A percentile compares a stretch with the other conserved stretches of the same genome.
Conservation (phyloP, 2,797 vertebrate genomes). For the Phoxinus dragarum region DNA sequence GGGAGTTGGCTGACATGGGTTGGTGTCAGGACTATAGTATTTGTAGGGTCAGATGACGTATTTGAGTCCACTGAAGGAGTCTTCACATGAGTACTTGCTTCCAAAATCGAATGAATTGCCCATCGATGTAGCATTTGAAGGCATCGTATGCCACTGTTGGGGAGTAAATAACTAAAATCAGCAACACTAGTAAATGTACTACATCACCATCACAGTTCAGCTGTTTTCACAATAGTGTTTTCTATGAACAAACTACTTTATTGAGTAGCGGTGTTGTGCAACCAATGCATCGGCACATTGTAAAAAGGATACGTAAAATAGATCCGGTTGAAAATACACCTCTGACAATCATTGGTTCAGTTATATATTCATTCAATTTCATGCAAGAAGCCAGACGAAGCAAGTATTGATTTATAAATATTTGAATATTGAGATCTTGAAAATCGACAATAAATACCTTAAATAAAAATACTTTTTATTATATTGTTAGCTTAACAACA, state of each 20-base stretch:
- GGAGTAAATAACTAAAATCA: not conserved
- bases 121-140: not conserved
- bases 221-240: not conserved
- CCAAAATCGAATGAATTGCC: not conserved
- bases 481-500: not conserved
- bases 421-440: not conserved
- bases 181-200: not conserved
- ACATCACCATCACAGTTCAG: not conserved
- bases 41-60: constrained; percentile 6
- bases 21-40: not conserved
- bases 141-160: not conserved
- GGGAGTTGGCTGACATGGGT: constrained; percentile 80
- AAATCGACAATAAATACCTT: not conserved
- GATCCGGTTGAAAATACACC: not conserved
- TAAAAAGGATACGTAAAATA: not conserved
- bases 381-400: not conserved
- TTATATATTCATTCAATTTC: too few species aligned
- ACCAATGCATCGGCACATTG: not conserved
- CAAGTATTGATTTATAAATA: not conserved
- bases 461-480: not conserved
- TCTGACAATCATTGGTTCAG: too few species aligned
- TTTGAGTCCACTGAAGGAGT: not conserved
- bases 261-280: not conserved
- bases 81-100: not conserved
- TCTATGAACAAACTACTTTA: not conserved